Conservation (phyloP, 1,140 invertebrate genomes). For the Bombus huntii region DNA sequence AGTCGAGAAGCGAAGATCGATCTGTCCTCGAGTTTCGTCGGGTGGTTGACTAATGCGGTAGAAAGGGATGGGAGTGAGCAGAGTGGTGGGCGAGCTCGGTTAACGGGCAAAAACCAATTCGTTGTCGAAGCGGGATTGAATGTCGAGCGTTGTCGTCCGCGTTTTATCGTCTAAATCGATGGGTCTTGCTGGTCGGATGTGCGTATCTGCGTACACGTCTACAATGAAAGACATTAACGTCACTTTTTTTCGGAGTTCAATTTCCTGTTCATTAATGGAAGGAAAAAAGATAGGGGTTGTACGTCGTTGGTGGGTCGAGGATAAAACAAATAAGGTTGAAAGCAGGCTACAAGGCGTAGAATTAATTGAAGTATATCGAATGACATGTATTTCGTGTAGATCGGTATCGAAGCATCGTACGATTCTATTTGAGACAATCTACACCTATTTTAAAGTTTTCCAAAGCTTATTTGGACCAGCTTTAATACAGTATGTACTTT, state of each 20-base stretch:
- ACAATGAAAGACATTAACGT: constrained; percentile 29
- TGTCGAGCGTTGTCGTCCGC: constrained; percentile 56
- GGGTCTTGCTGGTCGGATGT: constrained; percentile 23
- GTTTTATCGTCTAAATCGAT: constrained; percentile 62
- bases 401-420: background rate
- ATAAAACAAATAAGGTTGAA: background rate
- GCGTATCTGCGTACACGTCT: constrained; percentile 4
- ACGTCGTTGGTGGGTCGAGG: background rate
- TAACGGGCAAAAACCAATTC: constrained; percentile 70
- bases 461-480: constrained; percentile 25
- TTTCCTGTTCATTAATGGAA: constrained; percentile 21
- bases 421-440: background rate
- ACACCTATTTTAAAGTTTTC: constrained; percentile 17
- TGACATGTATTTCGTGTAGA: background rate
- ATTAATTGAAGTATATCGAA: background rate
- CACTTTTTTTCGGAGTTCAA: constrained; percentile 25
- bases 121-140: constrained; percentile 63
- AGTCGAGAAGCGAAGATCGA: constrained; percentile 64
- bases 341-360: background rate
- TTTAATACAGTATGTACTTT: constrained; percentile 6
- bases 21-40: constrained; percentile 64
- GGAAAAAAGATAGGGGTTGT: background rate
- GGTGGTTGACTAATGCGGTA: constrained; percentile 60
- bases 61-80: background rate
- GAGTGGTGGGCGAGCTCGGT: constrained; percentile 50